Conservation (phyloP, 2,113 vertebrate species). For the Malurus alboscapulatus region DNA sequence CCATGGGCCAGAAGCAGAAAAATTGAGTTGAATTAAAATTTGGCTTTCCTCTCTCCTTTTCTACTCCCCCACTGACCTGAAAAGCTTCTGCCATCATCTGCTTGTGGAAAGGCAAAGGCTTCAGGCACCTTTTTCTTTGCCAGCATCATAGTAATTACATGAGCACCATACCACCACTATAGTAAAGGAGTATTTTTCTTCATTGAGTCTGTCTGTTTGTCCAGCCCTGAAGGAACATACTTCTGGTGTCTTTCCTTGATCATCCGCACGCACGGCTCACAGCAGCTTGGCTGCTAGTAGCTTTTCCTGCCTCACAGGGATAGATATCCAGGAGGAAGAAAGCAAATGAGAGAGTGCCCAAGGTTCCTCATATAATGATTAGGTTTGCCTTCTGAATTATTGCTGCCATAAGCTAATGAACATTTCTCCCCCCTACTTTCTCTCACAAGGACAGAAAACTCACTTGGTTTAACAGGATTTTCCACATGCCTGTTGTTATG, state of each 20-base stretch:
- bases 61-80: not conserved
- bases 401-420: conserved; percentile 4
- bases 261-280: rapidly evolving
- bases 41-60: not conserved
- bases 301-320: not conserved
- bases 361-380: not conserved
- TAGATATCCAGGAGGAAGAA: not conserved
- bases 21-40: not conserved
- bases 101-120: not conserved
- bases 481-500: not conserved
- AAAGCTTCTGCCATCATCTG: not conserved
- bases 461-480: conserved; percentile 4
- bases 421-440: not conserved
- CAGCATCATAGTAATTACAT: not conserved
- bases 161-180: not conserved
- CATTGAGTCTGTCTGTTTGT: not conserved
- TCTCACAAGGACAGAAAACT: not conserved
- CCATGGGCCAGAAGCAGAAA: not conserved
- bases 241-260: not conserved
- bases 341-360: not conserved
- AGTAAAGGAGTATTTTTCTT: not conserved
- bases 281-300: not conserved
- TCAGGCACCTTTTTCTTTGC: not conserved
- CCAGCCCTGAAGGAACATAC: not conserved
- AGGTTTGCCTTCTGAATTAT: conserved; percentile 8